Conservation (phyloP, 2,113 vertebrate species). For the Anoplopoma fimbria region DNA sequence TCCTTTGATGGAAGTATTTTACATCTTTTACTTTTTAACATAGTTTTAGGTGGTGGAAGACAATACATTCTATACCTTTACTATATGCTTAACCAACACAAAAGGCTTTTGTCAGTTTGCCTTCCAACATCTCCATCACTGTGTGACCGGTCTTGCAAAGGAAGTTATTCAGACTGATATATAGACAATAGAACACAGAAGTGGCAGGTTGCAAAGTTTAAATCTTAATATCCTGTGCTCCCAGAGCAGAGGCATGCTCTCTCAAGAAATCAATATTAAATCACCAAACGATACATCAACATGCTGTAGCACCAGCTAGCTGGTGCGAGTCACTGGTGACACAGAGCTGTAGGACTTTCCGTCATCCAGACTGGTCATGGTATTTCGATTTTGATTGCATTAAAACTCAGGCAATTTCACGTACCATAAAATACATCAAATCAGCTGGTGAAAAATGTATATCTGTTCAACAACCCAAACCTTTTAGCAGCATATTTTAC, state of each 20-base stretch:
- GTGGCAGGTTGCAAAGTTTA: slow-evolving; percentile 34
- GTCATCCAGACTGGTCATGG: slow-evolving; percentile 23
- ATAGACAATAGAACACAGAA: slow-evolving; percentile 22
- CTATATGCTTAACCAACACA: slow-evolving; percentile 13
- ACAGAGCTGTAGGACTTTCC: slow-evolving; percentile 12
- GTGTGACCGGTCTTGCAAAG: background rate
- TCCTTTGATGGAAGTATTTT: background rate
- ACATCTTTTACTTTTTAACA: background rate
- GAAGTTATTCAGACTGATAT: background rate
- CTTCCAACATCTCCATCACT: background rate
- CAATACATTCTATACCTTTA: background rate
- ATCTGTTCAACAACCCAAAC: background rate
- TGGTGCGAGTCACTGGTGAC: slow-evolving; percentile 18
- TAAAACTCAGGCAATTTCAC: slow-evolving; percentile 12
- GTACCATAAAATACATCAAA: slow-evolving; percentile 20
- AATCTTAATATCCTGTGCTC: slow-evolving; percentile 55
- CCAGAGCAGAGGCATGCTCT: slow-evolving; percentile 26
- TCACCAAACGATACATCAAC: slow-evolving; percentile 42
- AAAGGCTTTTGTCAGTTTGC: slow-evolving; percentile 30
- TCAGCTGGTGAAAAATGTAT: slow-evolving; percentile 27
- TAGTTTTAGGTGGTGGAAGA: background rate
- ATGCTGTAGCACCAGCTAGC: slow-evolving; percentile 14
- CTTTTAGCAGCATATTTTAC: slow-evolving; percentile 2
- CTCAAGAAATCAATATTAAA: slow-evolving; percentile 48
- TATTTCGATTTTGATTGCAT: slow-evolving; percentile 16